Evolutionary conservation across 2,888 invertebrate genomes (phyloP).

Genomic region (Trimorus sp.): DNA sequence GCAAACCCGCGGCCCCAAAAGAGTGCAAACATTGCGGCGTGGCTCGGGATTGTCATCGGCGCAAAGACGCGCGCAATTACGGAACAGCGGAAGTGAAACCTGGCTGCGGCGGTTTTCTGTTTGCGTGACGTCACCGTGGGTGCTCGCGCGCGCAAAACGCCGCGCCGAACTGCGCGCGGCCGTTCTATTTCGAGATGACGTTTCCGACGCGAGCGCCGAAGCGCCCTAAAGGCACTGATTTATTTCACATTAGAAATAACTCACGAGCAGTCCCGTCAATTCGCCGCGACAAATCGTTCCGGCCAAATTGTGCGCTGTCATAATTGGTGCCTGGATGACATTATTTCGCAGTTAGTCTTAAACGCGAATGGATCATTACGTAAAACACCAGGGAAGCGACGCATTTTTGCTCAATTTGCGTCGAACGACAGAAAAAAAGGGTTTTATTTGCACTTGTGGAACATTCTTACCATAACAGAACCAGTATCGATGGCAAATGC

Average conservation of each 20-base stretch:
- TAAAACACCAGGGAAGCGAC: too few relatives aligned
- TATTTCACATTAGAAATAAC: conserved; percentile 61
- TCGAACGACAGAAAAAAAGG: neutral
- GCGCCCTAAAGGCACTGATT: conserved; percentile 58
- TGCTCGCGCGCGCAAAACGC: conserved; percentile 32
- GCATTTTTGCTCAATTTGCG: too few relatives aligned
- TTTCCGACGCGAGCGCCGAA: conserved; percentile 58
- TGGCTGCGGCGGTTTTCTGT: conserved; percentile 56
- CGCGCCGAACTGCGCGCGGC: conserved; percentile 31
- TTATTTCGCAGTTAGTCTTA: conserved; percentile 22
- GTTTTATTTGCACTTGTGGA: too few relatives aligned
- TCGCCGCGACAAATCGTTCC: conserved; percentile 22
- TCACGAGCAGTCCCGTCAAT: conserved; percentile 30
- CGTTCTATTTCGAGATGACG: conserved; percentile 64
- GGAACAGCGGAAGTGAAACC: conserved; percentile 62
- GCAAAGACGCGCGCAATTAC: conserved; percentile 50
- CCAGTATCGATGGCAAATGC: too few relatives aligned
- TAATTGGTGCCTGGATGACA: neutral
- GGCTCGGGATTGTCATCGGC: conserved; percentile 38
- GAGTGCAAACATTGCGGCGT: conserved; percentile 38
- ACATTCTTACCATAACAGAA: too few relatives aligned
- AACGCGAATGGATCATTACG: too few relatives aligned
- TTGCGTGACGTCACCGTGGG: conserved; percentile 50
- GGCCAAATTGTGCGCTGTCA: conserved; percentile 25
- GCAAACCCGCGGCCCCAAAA: conserved; percentile 29